Base-by-base conservation (phyloP, 2,797 vertebrate species). In the Ctenopoma kingsleyae region DNA sequence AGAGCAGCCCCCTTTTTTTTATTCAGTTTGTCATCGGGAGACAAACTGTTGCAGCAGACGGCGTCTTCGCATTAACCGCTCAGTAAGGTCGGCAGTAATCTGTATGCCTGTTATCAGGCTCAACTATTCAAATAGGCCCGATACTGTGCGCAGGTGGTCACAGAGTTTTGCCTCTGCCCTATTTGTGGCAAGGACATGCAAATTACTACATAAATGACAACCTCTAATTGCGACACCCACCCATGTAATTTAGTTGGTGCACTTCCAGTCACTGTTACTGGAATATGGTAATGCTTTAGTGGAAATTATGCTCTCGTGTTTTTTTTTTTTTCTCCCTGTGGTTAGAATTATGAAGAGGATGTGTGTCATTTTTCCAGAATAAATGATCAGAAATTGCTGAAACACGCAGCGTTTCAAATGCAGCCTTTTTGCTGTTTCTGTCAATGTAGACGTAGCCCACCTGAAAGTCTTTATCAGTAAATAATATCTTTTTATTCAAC, bases 1-100 rank as follows among this genome's bases (percentile, higher is more conserved):
- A 49, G 57, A 63, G 38, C 48, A 20, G 23, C 23, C 12, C 17
- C 51, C 47, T 63, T 65, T 40, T 54, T 47, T 40, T 54, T 47
- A 58, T 85, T 72, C 52, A 57, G 3, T 74, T 73, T 73, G 73
- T 81, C 71, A 38, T 50, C 2, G 36, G 74, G 67, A 68, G 61
- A 48, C 17, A 36, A 68, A 58, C 62, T 23, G 11, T 57, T 22
- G 54, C 23, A 61, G 30, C 62, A 38, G 48, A 0, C 67, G 71
- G 47, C 6, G 6, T 51, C 23, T 57, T 60, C 35, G 25, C 23
- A 15, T 40, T 40, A 74, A 20, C 38, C 23, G 47, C 23, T 10
- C 38, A 55, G 63, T 59, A 35, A n/a, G 66, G 52, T 47, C 70
- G 68, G 55, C 62, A 19, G 51, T 32, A 82, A 78, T 75, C 74